Evolutionary conservation across 2,888 invertebrate species (phyloP), one percentile per base, ranked within the genome.

Genomic region (Carabus problematicus): DNA sequence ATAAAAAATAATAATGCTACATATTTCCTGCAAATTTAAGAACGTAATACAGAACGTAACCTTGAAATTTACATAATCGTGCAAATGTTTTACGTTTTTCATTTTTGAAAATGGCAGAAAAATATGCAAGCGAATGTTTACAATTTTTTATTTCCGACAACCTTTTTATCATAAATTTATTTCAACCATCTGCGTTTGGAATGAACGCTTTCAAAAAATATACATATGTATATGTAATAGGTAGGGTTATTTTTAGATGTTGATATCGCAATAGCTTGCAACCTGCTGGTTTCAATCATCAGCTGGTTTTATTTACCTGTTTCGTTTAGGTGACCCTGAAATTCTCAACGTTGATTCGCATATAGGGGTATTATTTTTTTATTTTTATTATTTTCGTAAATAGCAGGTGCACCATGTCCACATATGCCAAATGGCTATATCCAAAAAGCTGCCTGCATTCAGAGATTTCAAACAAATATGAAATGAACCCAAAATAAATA

Each of bases 291-390:
- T 29, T 29, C 2, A 29, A 29, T 29, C 29, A 52, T 52, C 52
- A 52, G 52, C 52, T 52, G 52, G 19, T 52, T 18, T 52, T 52
- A 52, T 52, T 52, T 52, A 52, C 52, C 18, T 9, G 52, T 9
- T 14, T 16, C 16, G 16, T 52, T 52, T 18, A 14, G 9, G 18
- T 52, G 52, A 52, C 52, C 52, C 52, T 52, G 52, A 52, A 52
- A 18, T 4, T 52, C 9, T 52, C 19, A 18, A 18, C 19, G 52
- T 11, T 18, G 16, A 18, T 18, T 16, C 52, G 52, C 14, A 52
- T 16, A 52, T 52, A 52, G 52, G 52, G 52, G 52, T 16, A 52
- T 16, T 52, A 52, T 18, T 52, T 52, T n/a, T n/a, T n/a, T n/a
- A n/a, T n/a, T n/a, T 52, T 45, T 45, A 12, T 45, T 45, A n/a